Evolutionary conservation across 2,888 invertebrate species (phyloP).

Genomic region (Hyalella azteca): DNA sequence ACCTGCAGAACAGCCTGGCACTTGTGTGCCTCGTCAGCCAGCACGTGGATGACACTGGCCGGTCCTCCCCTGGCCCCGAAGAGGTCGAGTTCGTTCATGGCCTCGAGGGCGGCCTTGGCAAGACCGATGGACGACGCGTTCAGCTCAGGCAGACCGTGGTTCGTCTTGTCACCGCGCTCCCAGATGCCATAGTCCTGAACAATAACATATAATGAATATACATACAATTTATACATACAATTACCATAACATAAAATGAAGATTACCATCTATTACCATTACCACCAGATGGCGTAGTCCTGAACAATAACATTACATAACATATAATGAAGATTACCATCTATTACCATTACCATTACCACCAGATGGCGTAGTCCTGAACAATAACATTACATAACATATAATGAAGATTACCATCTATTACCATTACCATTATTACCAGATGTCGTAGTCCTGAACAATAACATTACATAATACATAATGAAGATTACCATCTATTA

Average conservation of each 20-base stretch:
- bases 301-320: no score
- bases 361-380: no score
- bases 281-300: no score
- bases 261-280: no score
- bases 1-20: constrained; percentile 93
- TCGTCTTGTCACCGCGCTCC: constrained; percentile 99
- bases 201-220: neutral
- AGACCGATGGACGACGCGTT: constrained; percentile 99
- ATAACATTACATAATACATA: no score
- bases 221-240: neutral
- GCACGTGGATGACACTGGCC: constrained; percentile 94
- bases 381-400: no score
- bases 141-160: constrained; percentile 96
- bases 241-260: neutral
- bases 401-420: no score
- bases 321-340: no score
- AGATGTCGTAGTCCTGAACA: no score
- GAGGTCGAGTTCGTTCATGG: constrained; percentile 96
- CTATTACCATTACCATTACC: no score
- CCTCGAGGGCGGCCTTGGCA: constrained; percentile 98
- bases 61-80: constrained; percentile 89
- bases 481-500: no score
- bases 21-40: constrained; percentile 98
- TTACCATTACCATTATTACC: no score
- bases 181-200: constrained; percentile 91